Evolutionary conservation across 1,140 invertebrate species (phyloP).

Genomic region (Teleogryllus occipitalis): DNA sequence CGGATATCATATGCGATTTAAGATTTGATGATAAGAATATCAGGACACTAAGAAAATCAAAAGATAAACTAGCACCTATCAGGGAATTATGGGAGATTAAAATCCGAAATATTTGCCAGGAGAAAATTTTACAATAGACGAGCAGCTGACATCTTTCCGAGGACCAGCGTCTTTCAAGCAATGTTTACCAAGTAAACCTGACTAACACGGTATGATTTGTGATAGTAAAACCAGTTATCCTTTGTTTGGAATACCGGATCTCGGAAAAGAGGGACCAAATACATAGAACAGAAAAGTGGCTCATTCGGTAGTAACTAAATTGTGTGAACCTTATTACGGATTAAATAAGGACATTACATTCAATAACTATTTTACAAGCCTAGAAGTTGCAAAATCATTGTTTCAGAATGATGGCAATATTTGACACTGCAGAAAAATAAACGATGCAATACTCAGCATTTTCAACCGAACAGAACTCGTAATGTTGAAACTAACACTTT

Average conservation of each 20-base stretch:
- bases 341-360: background rate
- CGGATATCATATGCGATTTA: background rate
- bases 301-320: background rate
- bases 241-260: background rate
- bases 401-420: background rate
- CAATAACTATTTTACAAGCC: too few relatives aligned
- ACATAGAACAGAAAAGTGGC: background rate
- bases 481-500: too few relatives aligned
- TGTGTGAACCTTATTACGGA: background rate
- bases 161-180: background rate
- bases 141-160: background rate
- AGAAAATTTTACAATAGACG: background rate
- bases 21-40: background rate
- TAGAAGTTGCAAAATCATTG: too few relatives aligned
- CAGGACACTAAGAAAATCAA: background rate
- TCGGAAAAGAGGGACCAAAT: background rate
- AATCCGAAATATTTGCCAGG: background rate
- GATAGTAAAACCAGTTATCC: background rate
- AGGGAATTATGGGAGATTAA: background rate
- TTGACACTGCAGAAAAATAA: background rate
- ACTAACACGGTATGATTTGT: background rate
- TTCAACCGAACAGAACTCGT: background rate
- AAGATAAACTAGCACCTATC: background rate
- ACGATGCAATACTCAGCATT: background rate
- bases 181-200: background rate